Evolutionary conservation across 2,113 vertebrate genomes (phyloP).

Genomic region (Caranx ignobilis): DNA sequence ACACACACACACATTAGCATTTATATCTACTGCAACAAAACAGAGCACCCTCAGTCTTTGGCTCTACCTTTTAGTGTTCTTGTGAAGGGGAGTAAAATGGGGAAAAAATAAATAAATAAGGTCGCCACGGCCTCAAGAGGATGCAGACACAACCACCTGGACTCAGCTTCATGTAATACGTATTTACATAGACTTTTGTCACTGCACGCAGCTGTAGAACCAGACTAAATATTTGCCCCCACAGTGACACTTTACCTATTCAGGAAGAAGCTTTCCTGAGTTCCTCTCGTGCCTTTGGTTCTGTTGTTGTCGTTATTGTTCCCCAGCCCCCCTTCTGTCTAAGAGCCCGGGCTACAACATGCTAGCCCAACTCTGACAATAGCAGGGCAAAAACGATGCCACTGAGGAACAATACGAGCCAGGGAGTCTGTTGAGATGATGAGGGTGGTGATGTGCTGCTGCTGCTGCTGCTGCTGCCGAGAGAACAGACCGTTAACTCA

Average conservation of each 20-base stretch:
- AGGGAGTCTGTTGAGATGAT: constrained; percentile 53
- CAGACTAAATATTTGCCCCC: constrained; percentile 24
- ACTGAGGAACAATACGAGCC: constrained; percentile 57
- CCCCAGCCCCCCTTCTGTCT: constrained; percentile 21
- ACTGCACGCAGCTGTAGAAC: too few species aligned
- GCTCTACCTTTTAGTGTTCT: neutral
- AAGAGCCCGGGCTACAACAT: constrained; percentile 2
- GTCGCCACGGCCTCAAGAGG: neutral
- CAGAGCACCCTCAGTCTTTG: neutral
- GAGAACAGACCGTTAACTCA: constrained; percentile 18
- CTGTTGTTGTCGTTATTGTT: constrained; percentile 29
- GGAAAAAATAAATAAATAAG: neutral
- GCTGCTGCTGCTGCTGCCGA: constrained; percentile 53
- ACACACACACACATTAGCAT: constrained; percentile 62
- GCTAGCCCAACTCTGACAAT: constrained; percentile 44
- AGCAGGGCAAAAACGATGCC: constrained; percentile 45
- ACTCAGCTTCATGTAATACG: constrained; percentile 34
- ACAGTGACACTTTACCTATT: neutral
- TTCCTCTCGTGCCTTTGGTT: constrained; percentile 21
- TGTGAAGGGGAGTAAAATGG: too few species aligned
- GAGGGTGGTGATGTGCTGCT: constrained; percentile 52
- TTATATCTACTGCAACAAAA: constrained; percentile 52
- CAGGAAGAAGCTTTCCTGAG: constrained; percentile 18
- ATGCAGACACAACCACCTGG: constrained; percentile 17
- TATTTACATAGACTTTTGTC: constrained; percentile 23